Evolutionary conservation across 2,797 vertebrate genomes (phyloP), one percentile per base, ranked within the genome.

Genomic region (Atherinosoma microstoma): DNA sequence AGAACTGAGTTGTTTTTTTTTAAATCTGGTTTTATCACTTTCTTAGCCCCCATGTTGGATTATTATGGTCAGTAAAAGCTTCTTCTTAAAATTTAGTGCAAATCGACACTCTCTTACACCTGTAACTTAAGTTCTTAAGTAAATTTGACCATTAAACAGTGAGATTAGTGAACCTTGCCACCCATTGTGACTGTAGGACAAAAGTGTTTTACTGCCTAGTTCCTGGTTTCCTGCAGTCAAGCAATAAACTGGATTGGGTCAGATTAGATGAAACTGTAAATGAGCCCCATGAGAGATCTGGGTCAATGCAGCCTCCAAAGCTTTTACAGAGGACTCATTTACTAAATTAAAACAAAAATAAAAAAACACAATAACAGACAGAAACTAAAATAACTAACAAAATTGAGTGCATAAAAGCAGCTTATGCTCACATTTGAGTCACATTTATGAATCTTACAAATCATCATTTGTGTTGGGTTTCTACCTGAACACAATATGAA

Each of bases 251-350:
- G 20, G 0, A 29, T 63, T 20, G 49, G 0, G 1, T 34, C 13
- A 76, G 0, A 78, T 57, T 16, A 69, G 70, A 61, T 59, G 5
- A 67, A 62, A 57, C 56, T 18, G 54, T 36, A 18, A 73, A 32
- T 71, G 64, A 64, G 5, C 16, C 38, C 7, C 16, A 1, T 0
- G 38, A 69, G 61, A 69, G 15, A 70, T 67, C 0, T 71, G 70
- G 69, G 72, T 83, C 76, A 67, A n/a, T 29, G 16, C 24, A 59
- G 63, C 24, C 35, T 27, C 11, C 42, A 15, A 3, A 0, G 32
- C 32, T 58, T 11, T 30, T 58, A 15, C 12, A 32, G 27, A 42
- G 18, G 20, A 45, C 18, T 57, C 27, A 40, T 30, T 67, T n/a
- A 42, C 27, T 6, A 15, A 20, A n/a, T 57, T 24, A n/a, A 24